Conservation (phyloP, 1,140 invertebrate species). For the Caenorhabditis latens region DNA sequence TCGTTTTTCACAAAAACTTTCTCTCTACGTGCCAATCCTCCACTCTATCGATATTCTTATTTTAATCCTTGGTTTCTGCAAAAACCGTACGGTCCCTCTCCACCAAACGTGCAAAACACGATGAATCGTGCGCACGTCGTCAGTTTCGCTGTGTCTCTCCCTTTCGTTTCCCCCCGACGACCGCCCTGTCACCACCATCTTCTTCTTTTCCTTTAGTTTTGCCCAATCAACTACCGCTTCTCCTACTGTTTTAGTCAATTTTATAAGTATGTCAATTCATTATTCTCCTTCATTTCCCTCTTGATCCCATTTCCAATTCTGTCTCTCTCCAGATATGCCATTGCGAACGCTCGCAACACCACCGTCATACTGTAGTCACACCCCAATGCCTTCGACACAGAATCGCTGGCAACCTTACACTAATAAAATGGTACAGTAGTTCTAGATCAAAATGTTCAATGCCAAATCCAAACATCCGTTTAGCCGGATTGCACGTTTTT, state of each 20-base stretch:
- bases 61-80: background rate
- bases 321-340: conserved; percentile 24
- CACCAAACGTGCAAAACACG: conserved; percentile 45
- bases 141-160: background rate
- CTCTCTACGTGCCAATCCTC: background rate
- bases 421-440: background rate
- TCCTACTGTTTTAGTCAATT: background rate
- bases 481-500: background rate
- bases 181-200: conserved; percentile 22
- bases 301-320: background rate
- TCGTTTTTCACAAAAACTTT: too few species aligned
- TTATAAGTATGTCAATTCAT: background rate
- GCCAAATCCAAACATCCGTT: conserved; percentile 4
- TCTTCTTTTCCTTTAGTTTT: conserved; percentile 17
- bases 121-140: conserved; percentile 49
- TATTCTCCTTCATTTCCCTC: background rate
- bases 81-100: conserved; percentile 46
- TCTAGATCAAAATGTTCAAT: background rate
- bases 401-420: conserved; percentile 6
- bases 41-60: too few species aligned
- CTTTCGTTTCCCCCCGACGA: background rate
- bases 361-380: conserved; percentile 9
- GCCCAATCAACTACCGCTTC: background rate
- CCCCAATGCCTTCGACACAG: background rate
- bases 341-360: conserved; percentile 29